Conservation (phyloP, 37 sponge, comb jelly and placozoan species). For the Petrosia ficiformis region DNA sequence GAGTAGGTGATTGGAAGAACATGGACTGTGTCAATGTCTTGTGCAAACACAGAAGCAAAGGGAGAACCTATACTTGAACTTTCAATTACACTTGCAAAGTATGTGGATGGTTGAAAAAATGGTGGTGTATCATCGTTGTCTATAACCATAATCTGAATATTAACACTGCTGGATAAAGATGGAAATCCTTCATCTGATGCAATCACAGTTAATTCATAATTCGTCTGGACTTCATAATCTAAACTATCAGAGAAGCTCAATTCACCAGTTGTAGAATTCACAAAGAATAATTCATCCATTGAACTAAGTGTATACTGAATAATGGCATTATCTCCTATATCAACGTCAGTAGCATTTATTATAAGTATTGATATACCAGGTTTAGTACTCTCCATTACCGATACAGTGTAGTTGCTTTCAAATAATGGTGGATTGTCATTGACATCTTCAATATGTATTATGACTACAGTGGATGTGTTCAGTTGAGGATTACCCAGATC, state of each 20-base stretch:
- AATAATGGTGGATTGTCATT: constrained; percentile 63
- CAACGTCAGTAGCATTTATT: constrained; percentile 28
- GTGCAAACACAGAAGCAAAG: constrained; percentile 12
- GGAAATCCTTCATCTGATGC: constrained; percentile 29
- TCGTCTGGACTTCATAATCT: constrained; percentile 20
- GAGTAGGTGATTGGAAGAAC: constrained; percentile 49
- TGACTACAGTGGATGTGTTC: background rate
- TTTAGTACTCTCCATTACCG: constrained; percentile 26
- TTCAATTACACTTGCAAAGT: constrained; percentile 46
- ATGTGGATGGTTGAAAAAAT: constrained; percentile 20
- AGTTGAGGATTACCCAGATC: constrained; percentile 30
- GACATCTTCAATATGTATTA: constrained; percentile 35
- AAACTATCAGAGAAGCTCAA: constrained; percentile 1
- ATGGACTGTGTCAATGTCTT: constrained; percentile 40
- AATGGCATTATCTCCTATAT: constrained; percentile 36
- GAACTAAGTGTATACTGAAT: constrained; percentile 2
- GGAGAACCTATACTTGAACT: constrained; percentile 27
- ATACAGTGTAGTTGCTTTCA: background rate
- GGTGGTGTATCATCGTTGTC: constrained; percentile 42
- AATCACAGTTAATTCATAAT: constrained; percentile 4
- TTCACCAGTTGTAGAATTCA: constrained; percentile 22
- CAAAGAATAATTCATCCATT: background rate
- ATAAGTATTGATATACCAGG: constrained; percentile 3
- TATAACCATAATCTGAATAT: constrained; percentile 1
- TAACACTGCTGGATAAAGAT: constrained; percentile 9